Evolutionary conservation across 1,140 invertebrate species (phyloP).

Genomic region (Proctacanthus coquilletti): DNA sequence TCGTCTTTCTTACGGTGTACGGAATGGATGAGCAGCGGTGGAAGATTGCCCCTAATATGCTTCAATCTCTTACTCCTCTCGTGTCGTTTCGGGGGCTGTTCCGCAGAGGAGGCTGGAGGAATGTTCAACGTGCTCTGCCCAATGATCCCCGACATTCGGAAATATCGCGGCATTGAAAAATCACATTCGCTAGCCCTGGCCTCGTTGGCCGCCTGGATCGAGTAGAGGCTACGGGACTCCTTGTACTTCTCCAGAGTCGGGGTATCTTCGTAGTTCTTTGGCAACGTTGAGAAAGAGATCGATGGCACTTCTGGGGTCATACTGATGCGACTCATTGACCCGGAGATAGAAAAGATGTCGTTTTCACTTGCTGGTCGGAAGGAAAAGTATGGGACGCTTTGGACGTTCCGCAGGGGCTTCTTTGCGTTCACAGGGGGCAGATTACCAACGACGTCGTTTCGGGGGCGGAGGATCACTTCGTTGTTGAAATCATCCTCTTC

Average conservation of each 20-base stretch:
- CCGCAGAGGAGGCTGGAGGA: slow-evolving; percentile 12
- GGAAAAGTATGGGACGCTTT: slow-evolving; percentile 26
- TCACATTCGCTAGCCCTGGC: slow-evolving; percentile 15
- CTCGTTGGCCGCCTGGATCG: slow-evolving; percentile 26
- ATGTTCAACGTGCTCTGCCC: slow-evolving; percentile 22
- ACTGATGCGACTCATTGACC: slow-evolving; percentile 17
- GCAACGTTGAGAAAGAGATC: slow-evolving; percentile 24
- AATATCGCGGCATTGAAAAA: slow-evolving; percentile 29
- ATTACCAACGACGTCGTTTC: slow-evolving; percentile 13
- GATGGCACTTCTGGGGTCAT: slow-evolving; percentile 30
- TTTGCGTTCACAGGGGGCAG: not conserved
- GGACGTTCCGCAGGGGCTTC: slow-evolving; percentile 18
- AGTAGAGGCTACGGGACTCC: slow-evolving; percentile 25
- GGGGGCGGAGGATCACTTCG: slow-evolving; percentile 25
- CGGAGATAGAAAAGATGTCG: slow-evolving; percentile 27
- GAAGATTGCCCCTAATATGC: slow-evolving; percentile 21
- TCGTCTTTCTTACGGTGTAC: not conserved
- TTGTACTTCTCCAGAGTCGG: slow-evolving; percentile 29
- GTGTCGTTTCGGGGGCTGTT: slow-evolving; percentile 16
- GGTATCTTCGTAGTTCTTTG: slow-evolving; percentile 29
- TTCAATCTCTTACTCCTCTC: slow-evolving; percentile 26
- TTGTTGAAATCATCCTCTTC: slow-evolving; percentile 15
- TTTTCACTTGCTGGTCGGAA: slow-evolving; percentile 19
- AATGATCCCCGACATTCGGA: slow-evolving; percentile 19
- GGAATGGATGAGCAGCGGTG: slow-evolving; percentile 26